Percentiles rank a stretch among this genome's conserved stretches.
Evolutionary conservation across 2,888 invertebrate genomes (phyloP).

Genomic region (Pammene fasciana): DNA sequence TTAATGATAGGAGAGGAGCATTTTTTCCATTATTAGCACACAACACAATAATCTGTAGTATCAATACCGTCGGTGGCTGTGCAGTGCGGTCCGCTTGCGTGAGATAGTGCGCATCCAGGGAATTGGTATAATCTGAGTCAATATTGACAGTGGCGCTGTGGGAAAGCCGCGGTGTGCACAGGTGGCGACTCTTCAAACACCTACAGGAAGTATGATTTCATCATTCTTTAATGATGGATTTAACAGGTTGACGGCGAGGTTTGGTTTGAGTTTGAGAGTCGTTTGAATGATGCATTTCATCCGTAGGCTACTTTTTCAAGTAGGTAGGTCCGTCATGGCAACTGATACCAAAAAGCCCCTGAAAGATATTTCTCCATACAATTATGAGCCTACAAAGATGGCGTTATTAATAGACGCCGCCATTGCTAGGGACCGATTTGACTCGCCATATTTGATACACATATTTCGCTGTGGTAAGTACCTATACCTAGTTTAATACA

Average conservation of each 20-base stretch:
- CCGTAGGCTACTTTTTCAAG: not conserved
- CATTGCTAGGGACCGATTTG: too few species aligned
- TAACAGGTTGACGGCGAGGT: conserved; percentile 19
- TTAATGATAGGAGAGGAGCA: not conserved
- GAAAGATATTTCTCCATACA: too few species aligned
- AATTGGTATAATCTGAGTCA: conserved; percentile 78
- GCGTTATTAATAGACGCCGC: too few species aligned
- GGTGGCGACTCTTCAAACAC: conserved; percentile 60
- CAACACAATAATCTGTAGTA: conserved; percentile 2
- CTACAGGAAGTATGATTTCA: conserved; percentile 43
- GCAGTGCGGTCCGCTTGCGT: conserved; percentile 47
- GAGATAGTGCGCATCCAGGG: conserved; percentile 67
- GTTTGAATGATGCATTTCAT: not conserved
- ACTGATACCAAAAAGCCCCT: too few species aligned
- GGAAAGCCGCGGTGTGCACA: conserved; percentile 77
- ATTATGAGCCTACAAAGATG: too few species aligned
- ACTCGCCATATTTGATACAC: too few species aligned
- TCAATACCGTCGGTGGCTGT: conserved; percentile 18
- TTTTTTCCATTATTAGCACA: not conserved
- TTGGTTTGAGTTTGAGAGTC: not conserved
- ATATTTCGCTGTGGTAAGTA: too few species aligned
- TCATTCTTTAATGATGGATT: conserved; percentile 30
- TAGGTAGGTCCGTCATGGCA: too few species aligned
- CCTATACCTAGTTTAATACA: too few species aligned
- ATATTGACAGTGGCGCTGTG: conserved; percentile 72